Conservation (phyloP, 2,797 vertebrate species). For the Falco biarmicus region DNA sequence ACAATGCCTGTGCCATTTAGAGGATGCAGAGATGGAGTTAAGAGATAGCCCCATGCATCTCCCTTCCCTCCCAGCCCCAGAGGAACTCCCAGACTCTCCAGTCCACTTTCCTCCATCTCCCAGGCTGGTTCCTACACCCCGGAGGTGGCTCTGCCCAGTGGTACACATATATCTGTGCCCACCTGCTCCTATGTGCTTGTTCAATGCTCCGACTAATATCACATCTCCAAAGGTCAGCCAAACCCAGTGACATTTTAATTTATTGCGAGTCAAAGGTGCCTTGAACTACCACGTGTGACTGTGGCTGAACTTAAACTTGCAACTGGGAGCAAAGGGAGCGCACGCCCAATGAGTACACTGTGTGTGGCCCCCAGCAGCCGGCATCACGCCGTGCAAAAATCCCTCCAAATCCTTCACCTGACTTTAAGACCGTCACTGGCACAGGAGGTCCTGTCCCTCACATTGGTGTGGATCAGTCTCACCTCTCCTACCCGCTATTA, state of each 20-base stretch:
- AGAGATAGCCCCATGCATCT: background rate
- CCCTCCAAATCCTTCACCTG: background rate
- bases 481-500: background rate
- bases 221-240: background rate
- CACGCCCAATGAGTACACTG: fast-evolving
- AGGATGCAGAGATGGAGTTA: background rate
- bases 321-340: fast-evolving
- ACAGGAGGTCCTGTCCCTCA: background rate
- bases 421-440: fast-evolving
- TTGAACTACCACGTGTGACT: fast-evolving
- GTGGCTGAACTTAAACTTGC: background rate
- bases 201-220: background rate
- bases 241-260: background rate
- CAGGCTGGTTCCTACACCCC: background rate
- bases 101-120: background rate
- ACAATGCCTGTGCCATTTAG: background rate
- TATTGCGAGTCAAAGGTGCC: background rate
- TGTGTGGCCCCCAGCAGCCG: background rate
- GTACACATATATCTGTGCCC: background rate
- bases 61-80: background rate
- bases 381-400: fast-evolving
- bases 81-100: background rate
- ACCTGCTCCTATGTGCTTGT: background rate
- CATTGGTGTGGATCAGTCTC: fast-evolving
- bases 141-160: background rate